Evolutionary conservation across 2,888 invertebrate genomes (phyloP), one percentile per base, ranked within the genome.

Genomic region (Stegophylla sp.): DNA sequence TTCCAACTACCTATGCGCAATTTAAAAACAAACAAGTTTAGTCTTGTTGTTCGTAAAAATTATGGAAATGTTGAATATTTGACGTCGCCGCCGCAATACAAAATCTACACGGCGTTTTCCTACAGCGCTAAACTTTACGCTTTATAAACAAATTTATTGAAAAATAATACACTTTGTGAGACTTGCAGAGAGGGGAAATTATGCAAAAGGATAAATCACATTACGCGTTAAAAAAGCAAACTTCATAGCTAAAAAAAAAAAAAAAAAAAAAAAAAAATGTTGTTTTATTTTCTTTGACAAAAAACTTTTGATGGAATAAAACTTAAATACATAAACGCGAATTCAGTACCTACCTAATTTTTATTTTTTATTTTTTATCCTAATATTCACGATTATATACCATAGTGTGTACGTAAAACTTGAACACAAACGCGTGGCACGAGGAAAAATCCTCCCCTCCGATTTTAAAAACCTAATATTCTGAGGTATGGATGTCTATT

Each of bases 1-100:
- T 53, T 15, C 12, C 53, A 53, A 20, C 51, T 51, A 43, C 43
- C 15, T 45, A 15, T 34, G 13, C 34, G 13, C 53, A 53, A 71
- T 53, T 53, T 20, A 20, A 53, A 69, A 69, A 69, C 51, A 69
- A 71, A 53, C 71, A 34, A 53, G 15, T 71, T 71, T 7, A 2
- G 20, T 20, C 9, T 34, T 51, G 7, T 53, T 20, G 7, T 15
- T 34, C 15, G 20, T 9, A 20, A n/a, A 71, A 41, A 20, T 53
- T 53, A 53, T 71, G 71, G 53, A 53, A 71, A 71, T 34, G 34
- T 10, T 3, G 34, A 71, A 53, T 7, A 17, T 53, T 71, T 15
- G 34, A 71, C 71, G 15, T 71, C n/a, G 20, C 41, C 28, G 3
- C 20, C 26, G 34, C 69, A 48, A 10, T 3, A 48, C 15, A 4